phyloP scores from a whole-genome alignment of 2,797 vertebrate species.

The Chaetophractus vellerosus region DNA sequence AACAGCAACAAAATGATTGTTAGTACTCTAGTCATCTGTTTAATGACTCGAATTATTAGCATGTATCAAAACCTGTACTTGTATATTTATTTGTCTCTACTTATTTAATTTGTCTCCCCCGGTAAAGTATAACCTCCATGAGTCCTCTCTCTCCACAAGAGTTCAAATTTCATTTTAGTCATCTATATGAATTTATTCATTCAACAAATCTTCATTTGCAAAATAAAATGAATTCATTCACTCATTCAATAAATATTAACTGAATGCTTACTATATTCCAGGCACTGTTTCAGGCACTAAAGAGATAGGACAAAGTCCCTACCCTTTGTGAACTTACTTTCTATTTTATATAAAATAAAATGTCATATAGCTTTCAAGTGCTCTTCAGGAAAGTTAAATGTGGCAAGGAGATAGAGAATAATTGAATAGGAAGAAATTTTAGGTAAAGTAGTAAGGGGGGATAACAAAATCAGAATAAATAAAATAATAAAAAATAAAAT shows the following conservation, averaged over 20 bases:
- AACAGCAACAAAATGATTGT: constrained; percentile 40
- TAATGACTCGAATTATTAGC: neutral
- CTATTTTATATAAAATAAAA: constrained; percentile 32
- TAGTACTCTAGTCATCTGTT: constrained; percentile 29
- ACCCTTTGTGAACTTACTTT: constrained; percentile 30
- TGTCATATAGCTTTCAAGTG: constrained; percentile 39
- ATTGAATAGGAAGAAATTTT: constrained; percentile 42
- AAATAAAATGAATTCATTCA: constrained; percentile 58
- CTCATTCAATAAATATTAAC: constrained; percentile 42
- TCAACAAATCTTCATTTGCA: constrained; percentile 72
- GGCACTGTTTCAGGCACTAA: constrained; percentile 49
- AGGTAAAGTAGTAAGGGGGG: constrained; percentile 20
- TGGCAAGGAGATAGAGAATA: neutral
- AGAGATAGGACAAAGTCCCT: constrained; percentile 40
- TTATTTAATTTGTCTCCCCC: constrained; percentile 54
- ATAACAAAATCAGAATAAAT: constrained; percentile 39
- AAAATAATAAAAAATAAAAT: constrained; percentile 16
- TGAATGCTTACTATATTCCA: neutral
- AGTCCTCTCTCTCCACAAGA: constrained; percentile 11
- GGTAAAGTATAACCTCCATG: neutral
- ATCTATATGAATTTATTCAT: constrained; percentile 54
- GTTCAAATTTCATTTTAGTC: constrained; percentile 5
- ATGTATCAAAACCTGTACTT: constrained; percentile 8
- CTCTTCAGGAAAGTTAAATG: constrained; percentile 62
- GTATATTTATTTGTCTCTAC: constrained; percentile 60